phyloP scores from a whole-genome alignment of 2,888 invertebrate species.

The Ormyrus rosae region DNA sequence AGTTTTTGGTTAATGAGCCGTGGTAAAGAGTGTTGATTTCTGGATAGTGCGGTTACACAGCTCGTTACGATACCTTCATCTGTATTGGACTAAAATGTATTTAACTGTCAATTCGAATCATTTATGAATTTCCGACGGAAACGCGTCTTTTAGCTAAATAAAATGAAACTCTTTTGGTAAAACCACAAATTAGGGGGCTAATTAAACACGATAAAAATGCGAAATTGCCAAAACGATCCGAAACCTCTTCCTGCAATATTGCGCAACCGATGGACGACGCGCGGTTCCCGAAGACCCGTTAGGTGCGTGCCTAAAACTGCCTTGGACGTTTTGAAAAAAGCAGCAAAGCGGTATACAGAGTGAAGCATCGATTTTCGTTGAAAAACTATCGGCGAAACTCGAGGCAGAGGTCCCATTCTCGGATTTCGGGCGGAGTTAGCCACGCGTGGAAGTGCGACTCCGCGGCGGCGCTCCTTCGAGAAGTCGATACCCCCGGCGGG shows the following conservation, averaged over 20 bases:
- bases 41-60: no score
- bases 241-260: background rate
- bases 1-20: no score
- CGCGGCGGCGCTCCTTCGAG: conserved; percentile 4
- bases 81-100: no score
- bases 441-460: background rate
- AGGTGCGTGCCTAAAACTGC: background rate
- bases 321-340: conserved; percentile 16
- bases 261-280: background rate
- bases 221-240: no score
- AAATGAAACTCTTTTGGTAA: no score
- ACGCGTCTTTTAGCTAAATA: no score
- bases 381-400: conserved; percentile 48
- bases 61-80: no score
- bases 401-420: conserved; percentile 45
- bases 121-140: no score
- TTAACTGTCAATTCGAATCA: no score
- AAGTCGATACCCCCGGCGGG: conserved; percentile 20
- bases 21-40: background rate
- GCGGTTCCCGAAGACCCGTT: conserved; percentile 27
- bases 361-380: conserved; percentile 52
- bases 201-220: no score
- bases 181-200: no score
- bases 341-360: background rate
- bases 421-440: conserved; percentile 43